These are phyloP conservation scores for Sebastes ruberrimus DNA, from an alignment of 2,797 vertebrate genomes.

Conservation along the genomic window DNA sequence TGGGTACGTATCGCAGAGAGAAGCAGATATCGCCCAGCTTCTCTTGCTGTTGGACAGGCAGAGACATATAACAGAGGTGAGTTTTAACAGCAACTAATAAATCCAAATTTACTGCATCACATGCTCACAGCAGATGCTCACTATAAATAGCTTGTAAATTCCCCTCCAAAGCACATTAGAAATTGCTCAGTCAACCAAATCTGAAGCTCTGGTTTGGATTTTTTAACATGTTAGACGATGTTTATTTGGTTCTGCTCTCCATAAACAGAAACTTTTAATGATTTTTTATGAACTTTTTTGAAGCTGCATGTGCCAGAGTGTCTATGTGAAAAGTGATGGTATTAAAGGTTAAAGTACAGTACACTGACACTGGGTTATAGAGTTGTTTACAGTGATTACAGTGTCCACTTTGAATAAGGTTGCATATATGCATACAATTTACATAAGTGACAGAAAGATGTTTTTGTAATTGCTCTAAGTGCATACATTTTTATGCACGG, in stretches of 20 bases:
- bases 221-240: neutral
- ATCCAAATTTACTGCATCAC: conserved; percentile 27
- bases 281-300: neutral
- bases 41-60: conserved; percentile 90
- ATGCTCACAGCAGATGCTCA: conserved; percentile 33
- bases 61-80: conserved; percentile 53
- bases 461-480: neutral
- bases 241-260: neutral
- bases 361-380: neutral
- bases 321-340: neutral
- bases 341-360: conserved; percentile 14
- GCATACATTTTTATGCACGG: neutral
- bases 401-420: neutral
- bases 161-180: neutral
- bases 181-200: conserved; percentile 15
- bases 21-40: conserved; percentile 99
- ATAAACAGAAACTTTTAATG: neutral
- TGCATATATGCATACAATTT: neutral
- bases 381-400: conserved; percentile 16
- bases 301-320: neutral
- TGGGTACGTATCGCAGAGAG: conserved; percentile 98
- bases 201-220: neutral
- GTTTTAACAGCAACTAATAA: conserved; percentile 9
- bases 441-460: neutral
- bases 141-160: conserved; percentile 5